phyloP scores from a whole-genome alignment of 2,888 invertebrate genomes.

The Morpho deidamia region DNA sequence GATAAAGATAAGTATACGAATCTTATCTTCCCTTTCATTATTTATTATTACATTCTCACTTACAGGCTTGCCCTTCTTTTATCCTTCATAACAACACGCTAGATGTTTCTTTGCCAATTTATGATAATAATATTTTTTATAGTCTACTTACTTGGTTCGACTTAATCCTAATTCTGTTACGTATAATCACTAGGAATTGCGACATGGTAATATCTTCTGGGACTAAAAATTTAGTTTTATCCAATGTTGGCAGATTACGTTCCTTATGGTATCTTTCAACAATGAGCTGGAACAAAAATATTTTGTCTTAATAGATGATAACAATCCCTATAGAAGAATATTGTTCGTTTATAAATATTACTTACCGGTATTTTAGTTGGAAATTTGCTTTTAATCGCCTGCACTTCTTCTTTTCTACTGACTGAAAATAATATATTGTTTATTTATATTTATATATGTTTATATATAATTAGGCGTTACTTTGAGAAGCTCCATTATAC shows the following conservation, averaged over 20 bases:
- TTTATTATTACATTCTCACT: too few species aligned
- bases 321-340: background rate
- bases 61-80: too few species aligned
- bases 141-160: conserved; percentile 79
- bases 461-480: background rate
- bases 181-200: conserved; percentile 89
- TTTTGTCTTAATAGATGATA: background rate
- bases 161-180: conserved; percentile 69
- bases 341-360: conserved; percentile 4
- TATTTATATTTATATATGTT: background rate
- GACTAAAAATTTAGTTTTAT: conserved; percentile 92
- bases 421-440: conserved; percentile 62
- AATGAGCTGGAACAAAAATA: conserved; percentile 80
- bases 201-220: conserved; percentile 94
- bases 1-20: too few species aligned
- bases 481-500: too few species aligned
- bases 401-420: conserved; percentile 85
- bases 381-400: conserved; percentile 86
- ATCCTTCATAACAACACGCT: too few species aligned
- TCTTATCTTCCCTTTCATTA: too few species aligned
- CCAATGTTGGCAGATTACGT: conserved; percentile 84
- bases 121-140: background rate
- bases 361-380: conserved; percentile 90
- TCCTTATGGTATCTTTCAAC: conserved; percentile 90
- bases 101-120: too few species aligned